Evolutionary conservation across 2,113 vertebrate species (phyloP).

Genomic region (Centropristis striata): DNA sequence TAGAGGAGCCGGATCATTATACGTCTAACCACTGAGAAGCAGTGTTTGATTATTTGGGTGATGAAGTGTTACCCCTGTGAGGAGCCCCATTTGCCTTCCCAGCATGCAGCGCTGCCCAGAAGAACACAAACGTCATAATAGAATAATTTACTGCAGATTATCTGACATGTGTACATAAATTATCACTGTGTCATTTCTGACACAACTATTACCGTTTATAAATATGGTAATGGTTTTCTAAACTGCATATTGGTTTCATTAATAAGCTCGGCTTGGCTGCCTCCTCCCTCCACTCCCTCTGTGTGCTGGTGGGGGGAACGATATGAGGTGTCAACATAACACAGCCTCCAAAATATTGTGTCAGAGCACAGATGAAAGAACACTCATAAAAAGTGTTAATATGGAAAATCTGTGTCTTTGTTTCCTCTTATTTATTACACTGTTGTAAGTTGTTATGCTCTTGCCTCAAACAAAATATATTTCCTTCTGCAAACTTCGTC

Average conservation of each 20-base stretch:
- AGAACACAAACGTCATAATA: constrained; percentile 44
- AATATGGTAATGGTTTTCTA: constrained; percentile 35
- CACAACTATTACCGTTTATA: constrained; percentile 26
- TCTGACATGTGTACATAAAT: constrained; percentile 37
- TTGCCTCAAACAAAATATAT: neutral
- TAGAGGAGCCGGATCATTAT: constrained; percentile 29
- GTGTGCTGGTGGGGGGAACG: neutral
- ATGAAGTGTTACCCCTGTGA: constrained; percentile 42
- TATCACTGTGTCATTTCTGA: constrained; percentile 35
- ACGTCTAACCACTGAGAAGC: constrained; percentile 21
- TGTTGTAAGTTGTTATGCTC: neutral
- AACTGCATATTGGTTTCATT: constrained; percentile 36
- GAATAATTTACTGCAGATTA: constrained; percentile 42
- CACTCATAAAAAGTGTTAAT: constrained; percentile 21
- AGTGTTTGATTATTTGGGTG: constrained; percentile 51
- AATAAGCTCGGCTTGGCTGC: constrained; percentile 30
- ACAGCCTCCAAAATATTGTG: constrained; percentile 29
- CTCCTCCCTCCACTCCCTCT: constrained; percentile 6
- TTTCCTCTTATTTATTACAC: constrained; percentile 2
- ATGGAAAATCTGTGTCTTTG: constrained; percentile 1
- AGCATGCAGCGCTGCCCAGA: constrained; percentile 38
- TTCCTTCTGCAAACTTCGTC: neutral
- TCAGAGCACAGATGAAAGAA: constrained; percentile 34
- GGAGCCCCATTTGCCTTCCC: constrained; percentile 43
- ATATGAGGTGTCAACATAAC: constrained; percentile 26